Conservation (phyloP, 2,797 vertebrate species). For the Calcarius lapponicus region DNA sequence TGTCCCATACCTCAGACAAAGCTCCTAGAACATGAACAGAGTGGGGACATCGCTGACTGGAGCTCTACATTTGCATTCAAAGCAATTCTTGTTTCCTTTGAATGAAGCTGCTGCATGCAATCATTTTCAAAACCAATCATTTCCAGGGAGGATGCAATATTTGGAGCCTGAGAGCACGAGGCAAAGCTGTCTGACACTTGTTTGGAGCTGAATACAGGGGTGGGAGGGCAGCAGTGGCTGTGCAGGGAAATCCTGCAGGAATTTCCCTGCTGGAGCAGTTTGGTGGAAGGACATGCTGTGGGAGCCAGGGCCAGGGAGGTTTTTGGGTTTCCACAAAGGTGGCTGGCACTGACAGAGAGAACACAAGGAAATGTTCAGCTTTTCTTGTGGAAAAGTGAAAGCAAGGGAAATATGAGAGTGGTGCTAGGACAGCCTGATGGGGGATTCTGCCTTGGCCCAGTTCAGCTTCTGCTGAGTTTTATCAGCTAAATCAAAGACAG, state of each 20-base stretch:
- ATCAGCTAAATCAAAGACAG: background rate
- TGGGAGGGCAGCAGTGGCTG: background rate
- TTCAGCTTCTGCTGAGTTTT: background rate
- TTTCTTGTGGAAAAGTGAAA: background rate
- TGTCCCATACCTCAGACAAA: background rate
- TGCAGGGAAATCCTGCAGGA: background rate
- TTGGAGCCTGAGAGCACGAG: background rate
- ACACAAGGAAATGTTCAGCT: background rate
- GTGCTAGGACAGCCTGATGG: background rate
- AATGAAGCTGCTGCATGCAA: background rate
- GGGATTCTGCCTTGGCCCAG: background rate
- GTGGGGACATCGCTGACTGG: accelerated
- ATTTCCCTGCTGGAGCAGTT: background rate
- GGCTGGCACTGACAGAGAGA: background rate
- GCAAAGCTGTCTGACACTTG: background rate
- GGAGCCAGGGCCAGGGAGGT: accelerated
- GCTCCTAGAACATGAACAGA: background rate
- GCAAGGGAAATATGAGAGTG: background rate
- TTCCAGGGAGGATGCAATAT: background rate
- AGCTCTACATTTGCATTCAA: background rate
- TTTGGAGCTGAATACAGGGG: background rate
- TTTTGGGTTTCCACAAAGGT: background rate
- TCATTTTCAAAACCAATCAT: background rate
- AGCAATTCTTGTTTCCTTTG: background rate
- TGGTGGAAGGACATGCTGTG: background rate